Evolutionary conservation across 2,113 vertebrate species (phyloP).

Genomic region (Xiphias gladius): DNA sequence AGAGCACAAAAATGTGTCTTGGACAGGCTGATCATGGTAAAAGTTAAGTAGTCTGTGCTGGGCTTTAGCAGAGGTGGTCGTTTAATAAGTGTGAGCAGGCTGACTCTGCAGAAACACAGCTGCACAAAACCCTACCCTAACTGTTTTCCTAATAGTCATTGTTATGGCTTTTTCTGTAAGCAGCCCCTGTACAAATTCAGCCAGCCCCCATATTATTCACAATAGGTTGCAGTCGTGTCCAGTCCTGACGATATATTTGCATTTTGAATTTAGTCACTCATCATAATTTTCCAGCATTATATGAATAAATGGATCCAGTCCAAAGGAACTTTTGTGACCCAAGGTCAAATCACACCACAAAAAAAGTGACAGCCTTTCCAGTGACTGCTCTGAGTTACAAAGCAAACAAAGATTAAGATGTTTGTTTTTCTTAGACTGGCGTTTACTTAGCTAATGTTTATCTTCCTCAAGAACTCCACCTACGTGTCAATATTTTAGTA

Average conservation of each 20-base stretch:
- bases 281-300: background rate
- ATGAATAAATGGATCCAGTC: background rate
- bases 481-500: background rate
- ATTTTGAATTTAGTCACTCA: background rate
- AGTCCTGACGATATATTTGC: background rate
- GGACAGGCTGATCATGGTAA: too few relatives aligned
- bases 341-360: background rate
- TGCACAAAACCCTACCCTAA: background rate
- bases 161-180: background rate
- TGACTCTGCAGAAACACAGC: background rate
- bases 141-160: background rate
- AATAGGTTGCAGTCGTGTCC: background rate
- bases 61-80: too few relatives aligned
- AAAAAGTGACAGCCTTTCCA: background rate
- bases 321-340: background rate
- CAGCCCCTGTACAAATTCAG: background rate
- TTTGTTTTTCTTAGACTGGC: constrained; percentile 6
- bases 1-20: too few relatives aligned
- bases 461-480: background rate
- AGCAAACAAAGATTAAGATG: background rate
- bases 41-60: too few relatives aligned
- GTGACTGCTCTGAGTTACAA: background rate
- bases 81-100: too few relatives aligned
- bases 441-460: background rate
- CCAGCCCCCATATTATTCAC: background rate